Conservation (phyloP, 2,888 invertebrate species). For the Torymus auratus region DNA sequence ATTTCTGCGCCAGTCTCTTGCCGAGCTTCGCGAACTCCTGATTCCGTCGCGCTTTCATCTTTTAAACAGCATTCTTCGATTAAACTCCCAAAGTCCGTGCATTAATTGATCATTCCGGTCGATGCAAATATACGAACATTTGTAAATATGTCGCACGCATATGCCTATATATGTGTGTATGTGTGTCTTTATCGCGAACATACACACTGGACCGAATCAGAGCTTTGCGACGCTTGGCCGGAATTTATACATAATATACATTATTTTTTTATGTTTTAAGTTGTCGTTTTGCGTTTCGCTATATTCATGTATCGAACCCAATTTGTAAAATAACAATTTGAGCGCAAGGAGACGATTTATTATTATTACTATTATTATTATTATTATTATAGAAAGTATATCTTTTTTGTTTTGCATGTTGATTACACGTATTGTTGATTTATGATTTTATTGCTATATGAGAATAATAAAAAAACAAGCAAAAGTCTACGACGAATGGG, state of each 20-base stretch:
- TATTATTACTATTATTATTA: conserved; percentile 51
- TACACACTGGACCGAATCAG: conserved; percentile 14
- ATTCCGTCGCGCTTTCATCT: conserved; percentile 18
- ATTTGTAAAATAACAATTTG: conserved; percentile 35
- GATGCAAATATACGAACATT: too few species aligned
- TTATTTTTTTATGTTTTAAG: conserved; percentile 46
- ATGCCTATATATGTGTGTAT: not conserved
- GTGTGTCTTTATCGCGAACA: conserved; percentile 32
- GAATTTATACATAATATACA: conserved; percentile 12
- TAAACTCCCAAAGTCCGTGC: too few species aligned
- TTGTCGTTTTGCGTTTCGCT: conserved; percentile 38
- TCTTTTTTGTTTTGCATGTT: conserved; percentile 68
- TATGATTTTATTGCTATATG: conserved; percentile 60
- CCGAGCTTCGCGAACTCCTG: conserved; percentile 33
- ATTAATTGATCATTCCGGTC: not conserved
- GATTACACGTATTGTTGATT: conserved; percentile 68
- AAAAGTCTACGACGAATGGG: conserved; percentile 23
- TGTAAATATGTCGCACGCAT: not conserved
- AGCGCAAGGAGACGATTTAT: conserved; percentile 34
- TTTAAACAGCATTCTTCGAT: not conserved
- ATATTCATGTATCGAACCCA: not conserved
- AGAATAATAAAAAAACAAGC: conserved; percentile 19
- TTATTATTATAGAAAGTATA: conserved; percentile 39
- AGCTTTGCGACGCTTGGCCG: conserved; percentile 36
- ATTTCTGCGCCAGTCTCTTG: conserved; percentile 47